Evolutionary conservation across 1,140 invertebrate genomes (phyloP).

Genomic region (Psilanteris sp.): DNA sequence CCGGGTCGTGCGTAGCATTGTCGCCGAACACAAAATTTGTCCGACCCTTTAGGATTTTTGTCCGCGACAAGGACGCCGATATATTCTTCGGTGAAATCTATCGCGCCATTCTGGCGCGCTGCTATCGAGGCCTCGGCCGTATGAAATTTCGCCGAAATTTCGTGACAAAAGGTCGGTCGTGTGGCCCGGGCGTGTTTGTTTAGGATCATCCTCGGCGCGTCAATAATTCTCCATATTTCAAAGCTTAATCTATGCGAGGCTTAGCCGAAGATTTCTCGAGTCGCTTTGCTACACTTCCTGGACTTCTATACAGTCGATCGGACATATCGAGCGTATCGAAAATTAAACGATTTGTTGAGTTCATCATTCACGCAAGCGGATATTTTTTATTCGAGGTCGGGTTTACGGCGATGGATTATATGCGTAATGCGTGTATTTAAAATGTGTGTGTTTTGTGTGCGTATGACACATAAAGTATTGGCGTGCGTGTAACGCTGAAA

Average conservation of each 20-base stretch:
- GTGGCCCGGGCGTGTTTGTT: conserved; percentile 73
- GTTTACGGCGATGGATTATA: too few relatives aligned
- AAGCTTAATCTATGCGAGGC: conserved; percentile 25
- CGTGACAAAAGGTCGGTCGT: conserved; percentile 63
- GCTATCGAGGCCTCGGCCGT: conserved; percentile 7
- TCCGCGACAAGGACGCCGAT: neutral
- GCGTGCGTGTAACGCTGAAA: too few relatives aligned
- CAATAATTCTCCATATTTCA: conserved; percentile 58
- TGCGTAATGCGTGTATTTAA: too few relatives aligned
- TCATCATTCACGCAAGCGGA: conserved; percentile 45
- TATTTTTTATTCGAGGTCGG: too few relatives aligned
- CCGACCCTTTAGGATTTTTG: conserved; percentile 20
- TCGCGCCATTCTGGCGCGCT: conserved; percentile 4
- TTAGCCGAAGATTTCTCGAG: conserved; percentile 8
- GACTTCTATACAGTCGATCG: conserved; percentile 21
- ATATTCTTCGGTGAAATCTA: conserved; percentile 5
- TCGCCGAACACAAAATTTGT: conserved; percentile 11
- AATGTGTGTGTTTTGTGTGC: too few relatives aligned
- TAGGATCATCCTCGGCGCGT: conserved; percentile 69
- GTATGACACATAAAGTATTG: too few relatives aligned
- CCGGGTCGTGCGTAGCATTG: conserved; percentile 15
- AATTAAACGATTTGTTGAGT: conserved; percentile 12
- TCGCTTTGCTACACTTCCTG: conserved; percentile 10
- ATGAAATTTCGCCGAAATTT: conserved; percentile 33
- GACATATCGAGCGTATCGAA: conserved; percentile 22